A percentile compares a stretch with the other conserved stretches of the same genome.
Evolutionary conservation across 2,797 vertebrate genomes (phyloP).

Genomic region (Syngnathus rostellatus): DNA sequence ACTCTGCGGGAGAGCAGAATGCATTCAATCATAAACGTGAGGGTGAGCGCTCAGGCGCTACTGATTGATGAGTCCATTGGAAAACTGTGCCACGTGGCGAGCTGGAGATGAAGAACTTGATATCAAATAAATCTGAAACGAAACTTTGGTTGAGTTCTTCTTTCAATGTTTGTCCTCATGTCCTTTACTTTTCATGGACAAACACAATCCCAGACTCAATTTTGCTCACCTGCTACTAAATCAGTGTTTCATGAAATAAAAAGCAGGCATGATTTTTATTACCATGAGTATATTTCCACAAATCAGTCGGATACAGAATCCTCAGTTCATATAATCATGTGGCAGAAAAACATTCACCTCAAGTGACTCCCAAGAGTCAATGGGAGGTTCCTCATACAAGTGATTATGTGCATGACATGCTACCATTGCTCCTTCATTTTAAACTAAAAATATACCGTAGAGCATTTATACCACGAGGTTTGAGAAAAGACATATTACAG

Average conservation of each 20-base stretch:
- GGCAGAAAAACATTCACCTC: neutral
- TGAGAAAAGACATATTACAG: neutral
- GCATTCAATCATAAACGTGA: neutral
- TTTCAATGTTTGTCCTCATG: neutral
- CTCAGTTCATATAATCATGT: neutral
- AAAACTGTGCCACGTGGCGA: no score
- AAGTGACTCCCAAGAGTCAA: neutral
- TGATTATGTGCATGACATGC: neutral
- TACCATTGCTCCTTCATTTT: slow-evolving; percentile 1
- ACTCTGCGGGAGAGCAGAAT: neutral
- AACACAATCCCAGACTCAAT: neutral
- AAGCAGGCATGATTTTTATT: neutral
- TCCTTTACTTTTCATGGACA: slow-evolving; percentile 10
- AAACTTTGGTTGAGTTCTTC: neutral
- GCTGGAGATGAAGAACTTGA: no score
- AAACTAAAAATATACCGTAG: neutral
- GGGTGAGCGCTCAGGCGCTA: slow-evolving; percentile 2
- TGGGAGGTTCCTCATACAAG: neutral
- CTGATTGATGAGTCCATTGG: slow-evolving; percentile 19
- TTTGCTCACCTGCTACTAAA: neutral
- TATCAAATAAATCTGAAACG: no score
- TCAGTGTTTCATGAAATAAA: neutral
- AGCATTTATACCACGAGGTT: neutral
- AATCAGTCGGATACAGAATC: neutral
- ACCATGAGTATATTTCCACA: neutral